These are phyloP conservation scores for Bovichtus variegatus DNA, from an alignment of 2,797 vertebrate genomes.

Conservation along the genomic window DNA sequence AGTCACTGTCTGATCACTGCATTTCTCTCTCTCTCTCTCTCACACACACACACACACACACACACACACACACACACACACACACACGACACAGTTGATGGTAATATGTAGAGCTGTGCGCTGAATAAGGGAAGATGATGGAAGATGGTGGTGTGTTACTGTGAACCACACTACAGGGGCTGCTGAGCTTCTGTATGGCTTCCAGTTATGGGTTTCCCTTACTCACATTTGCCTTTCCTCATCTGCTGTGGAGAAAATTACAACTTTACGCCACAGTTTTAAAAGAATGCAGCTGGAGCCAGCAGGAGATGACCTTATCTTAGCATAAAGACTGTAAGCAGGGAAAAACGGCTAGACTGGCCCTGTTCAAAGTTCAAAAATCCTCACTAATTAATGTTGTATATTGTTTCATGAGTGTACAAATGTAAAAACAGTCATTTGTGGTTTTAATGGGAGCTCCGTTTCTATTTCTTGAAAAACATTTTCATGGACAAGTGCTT, in stretches of 20 bases:
- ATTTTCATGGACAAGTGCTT: no score
- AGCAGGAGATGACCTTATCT: no score
- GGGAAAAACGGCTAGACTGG: no score
- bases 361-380: no score
- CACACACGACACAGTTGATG: slow-evolving; percentile 14
- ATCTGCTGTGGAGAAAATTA: slow-evolving; percentile 36
- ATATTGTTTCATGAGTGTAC: no score
- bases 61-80: background rate
- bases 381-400: no score
- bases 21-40: slow-evolving; percentile 15
- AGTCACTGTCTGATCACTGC: slow-evolving; percentile 61
- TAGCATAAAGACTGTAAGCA: no score
- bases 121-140: slow-evolving; percentile 33
- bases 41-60: background rate
- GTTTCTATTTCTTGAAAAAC: no score
- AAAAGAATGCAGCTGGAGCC: no score
- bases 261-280: background rate
- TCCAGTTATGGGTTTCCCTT: slow-evolving; percentile 46
- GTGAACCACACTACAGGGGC: slow-evolving; percentile 17
- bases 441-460: no score
- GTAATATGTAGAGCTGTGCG: slow-evolving; percentile 9
- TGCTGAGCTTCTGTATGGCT: slow-evolving; percentile 20
- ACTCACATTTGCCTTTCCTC: slow-evolving; percentile 51
- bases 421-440: no score
- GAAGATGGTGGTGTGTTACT: slow-evolving; percentile 29